These are phyloP conservation scores for Colinus virginianus DNA, from an alignment of 2,113 vertebrate species.

Conservation along the genomic window DNA sequence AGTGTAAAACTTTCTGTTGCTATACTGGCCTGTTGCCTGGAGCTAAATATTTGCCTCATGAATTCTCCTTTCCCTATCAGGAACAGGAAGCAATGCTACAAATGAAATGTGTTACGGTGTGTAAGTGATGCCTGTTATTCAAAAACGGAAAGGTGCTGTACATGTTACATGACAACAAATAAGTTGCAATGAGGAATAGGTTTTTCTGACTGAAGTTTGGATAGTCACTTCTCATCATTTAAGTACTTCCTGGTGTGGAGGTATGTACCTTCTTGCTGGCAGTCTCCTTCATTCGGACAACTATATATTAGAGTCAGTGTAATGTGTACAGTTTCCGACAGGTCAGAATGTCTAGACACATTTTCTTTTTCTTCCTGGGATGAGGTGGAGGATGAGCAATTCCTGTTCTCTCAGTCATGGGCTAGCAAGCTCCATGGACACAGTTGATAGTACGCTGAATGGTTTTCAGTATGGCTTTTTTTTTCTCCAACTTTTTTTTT, in stretches of 20 bases:
- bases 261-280: neutral
- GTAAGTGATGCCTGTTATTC: conserved; percentile 51
- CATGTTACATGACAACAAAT: neutral
- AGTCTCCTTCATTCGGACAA: neutral
- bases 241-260: neutral
- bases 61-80: conserved; percentile 78
- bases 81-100: conserved; percentile 81
- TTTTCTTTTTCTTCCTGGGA: neutral
- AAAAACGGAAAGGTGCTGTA: conserved; percentile 45
- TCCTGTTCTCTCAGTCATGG: neutral
- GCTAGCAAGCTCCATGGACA: fast-evolving
- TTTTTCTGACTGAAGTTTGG: neutral
- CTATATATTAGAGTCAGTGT: neutral
- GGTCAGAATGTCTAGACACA: neutral
- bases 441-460: neutral
- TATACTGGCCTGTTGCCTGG: conserved; percentile 79
- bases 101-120: conserved; percentile 77
- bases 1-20: conserved; percentile 80
- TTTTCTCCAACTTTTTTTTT: neutral
- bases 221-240: neutral
- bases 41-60: conserved; percentile 79
- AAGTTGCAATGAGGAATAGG: neutral
- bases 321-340: neutral
- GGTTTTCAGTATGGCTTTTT: neutral
- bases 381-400: neutral